phyloP scores from a whole-genome alignment of 2,888 invertebrate genomes.

The Diarsia brunnea region DNA sequence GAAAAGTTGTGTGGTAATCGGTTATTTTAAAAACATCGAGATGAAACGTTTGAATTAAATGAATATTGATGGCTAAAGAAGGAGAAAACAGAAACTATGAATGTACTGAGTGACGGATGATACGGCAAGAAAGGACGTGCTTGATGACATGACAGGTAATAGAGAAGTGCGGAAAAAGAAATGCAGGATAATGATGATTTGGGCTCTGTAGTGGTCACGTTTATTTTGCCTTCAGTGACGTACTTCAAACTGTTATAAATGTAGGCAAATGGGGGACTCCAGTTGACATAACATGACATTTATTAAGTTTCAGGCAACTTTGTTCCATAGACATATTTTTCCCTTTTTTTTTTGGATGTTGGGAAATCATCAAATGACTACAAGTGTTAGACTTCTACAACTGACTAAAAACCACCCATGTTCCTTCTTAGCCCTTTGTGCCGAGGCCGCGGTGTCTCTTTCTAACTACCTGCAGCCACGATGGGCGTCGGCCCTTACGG shows the following conservation, averaged over 20 bases:
- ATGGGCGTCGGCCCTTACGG: too few relatives aligned
- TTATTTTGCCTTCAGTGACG: neutral
- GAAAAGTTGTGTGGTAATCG: neutral
- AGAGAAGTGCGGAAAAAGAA: neutral
- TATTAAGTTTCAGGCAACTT: too few relatives aligned
- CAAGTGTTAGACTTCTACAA: too few relatives aligned
- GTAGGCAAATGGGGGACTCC: neutral
- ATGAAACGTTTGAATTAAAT: neutral
- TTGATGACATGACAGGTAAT: too few relatives aligned
- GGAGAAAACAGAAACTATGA: neutral
- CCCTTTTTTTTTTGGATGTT: too few relatives aligned
- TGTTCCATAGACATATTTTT: too few relatives aligned
- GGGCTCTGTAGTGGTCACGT: neutral
- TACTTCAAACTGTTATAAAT: neutral
- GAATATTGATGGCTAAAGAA: neutral
- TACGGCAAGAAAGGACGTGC: neutral
- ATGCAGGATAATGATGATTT: neutral
- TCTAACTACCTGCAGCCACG: too few relatives aligned
- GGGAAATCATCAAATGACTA: too few relatives aligned
- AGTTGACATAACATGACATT: neutral
- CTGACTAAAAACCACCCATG: too few relatives aligned
- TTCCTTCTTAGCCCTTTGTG: too few relatives aligned
- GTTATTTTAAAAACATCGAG: neutral
- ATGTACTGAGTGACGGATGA: neutral
- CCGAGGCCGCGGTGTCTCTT: too few relatives aligned